phyloP scores from a whole-genome alignment of 2,113 vertebrate genomes.

The Stigmatopora argus region DNA sequence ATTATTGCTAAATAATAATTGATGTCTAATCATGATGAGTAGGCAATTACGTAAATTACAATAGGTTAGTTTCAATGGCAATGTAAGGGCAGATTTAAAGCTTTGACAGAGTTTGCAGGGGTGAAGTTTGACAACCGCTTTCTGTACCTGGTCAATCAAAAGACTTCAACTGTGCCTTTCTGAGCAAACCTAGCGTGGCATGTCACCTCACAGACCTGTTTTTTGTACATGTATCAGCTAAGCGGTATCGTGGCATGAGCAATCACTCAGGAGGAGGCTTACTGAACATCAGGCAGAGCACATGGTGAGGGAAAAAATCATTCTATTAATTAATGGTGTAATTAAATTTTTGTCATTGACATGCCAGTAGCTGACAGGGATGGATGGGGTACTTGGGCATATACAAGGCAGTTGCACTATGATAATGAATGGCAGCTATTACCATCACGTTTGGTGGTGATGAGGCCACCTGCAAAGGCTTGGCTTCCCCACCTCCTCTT shows the following conservation, averaged over 20 bases:
- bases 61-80: neutral
- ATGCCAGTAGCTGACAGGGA: conserved; percentile 92
- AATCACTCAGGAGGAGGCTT: conserved; percentile 81
- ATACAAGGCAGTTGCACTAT: conserved; percentile 76
- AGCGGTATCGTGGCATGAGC: conserved; percentile 62
- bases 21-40: neutral
- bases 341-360: conserved; percentile 99
- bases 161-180: conserved; percentile 38
- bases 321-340: conserved; percentile 99
- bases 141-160: conserved; percentile 55
- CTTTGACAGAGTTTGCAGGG: conserved; percentile 20
- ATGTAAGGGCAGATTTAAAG: neutral
- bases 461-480: conserved; percentile 83
- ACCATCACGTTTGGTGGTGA: conserved; percentile 81
- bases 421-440: conserved; percentile 98
- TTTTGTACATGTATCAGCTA: conserved; percentile 54
- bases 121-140: conserved; percentile 46
- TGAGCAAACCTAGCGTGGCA: conserved; percentile 34
- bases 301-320: conserved; percentile 83
- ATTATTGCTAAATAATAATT: neutral
- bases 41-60: neutral
- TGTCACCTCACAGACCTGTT: conserved; percentile 48
- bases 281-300: conserved; percentile 85
- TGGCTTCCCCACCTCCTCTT: conserved; percentile 64
- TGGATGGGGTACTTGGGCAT: conserved; percentile 81